Evolutionary conservation across 2,888 invertebrate species (phyloP), one percentile per base, ranked within the genome.

Genomic region (Lordiphosa fenestrarum): DNA sequence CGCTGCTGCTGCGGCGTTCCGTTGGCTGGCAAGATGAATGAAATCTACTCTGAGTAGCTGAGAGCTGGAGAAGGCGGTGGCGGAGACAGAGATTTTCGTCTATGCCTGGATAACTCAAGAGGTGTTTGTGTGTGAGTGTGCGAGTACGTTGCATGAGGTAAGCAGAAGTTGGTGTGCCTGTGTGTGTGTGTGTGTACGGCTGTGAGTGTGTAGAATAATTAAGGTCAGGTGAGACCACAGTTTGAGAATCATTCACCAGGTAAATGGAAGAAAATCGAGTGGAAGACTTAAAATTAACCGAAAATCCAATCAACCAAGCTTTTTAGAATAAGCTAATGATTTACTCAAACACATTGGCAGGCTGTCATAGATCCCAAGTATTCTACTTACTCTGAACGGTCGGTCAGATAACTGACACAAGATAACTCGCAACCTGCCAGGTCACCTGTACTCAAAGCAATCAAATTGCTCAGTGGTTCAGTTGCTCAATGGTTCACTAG

Each of bases 1-100:
- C 15, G 5, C 51, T 33, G 30, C 48, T 25, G 30, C 42, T 38
- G 33, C 72, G 59, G 64, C 71, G 60, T 68, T 71, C 82, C 69
- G 80, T 66, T 77, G 84, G 70, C 81, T 77, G 84, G 70, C 81
- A 73, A 80, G 65, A 77, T 77, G 77, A 77, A 77, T 77, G 77
- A 77, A 77, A 80, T 84, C 64, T 83, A 77, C 84, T 81, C 6
- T 35, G 15, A 10, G 39, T 25, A 42, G 40, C 37, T 38, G 33
- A 4, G 35, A 7, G 9, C 21, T 12, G 47, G 12, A 25, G 40
- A 1, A 1, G 15, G 10, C 19, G 9, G 10, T 35, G 15, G 35
- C 23, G 19, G 19, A 12, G 12, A 30, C 6, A 42, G 23, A 42
- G 21, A 10, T 42, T 19, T 25, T 52, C 56, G 63, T 60, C 76